Base-by-base conservation (phyloP, 1,140 invertebrate genomes). In the Spodoptera litura region DNA sequence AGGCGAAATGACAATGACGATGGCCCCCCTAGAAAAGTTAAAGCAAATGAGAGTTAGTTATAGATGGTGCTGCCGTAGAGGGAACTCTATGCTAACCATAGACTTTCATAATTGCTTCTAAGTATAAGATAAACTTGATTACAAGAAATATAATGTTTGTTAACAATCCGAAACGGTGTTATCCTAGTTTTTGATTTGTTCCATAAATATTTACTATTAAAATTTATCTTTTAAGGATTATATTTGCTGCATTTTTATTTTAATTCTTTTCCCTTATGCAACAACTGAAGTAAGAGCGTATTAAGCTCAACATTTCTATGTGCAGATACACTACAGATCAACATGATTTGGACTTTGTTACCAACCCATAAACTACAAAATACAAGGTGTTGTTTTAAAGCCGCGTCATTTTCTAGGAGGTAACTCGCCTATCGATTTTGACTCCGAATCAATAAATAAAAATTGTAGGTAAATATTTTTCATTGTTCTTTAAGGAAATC, bases 11-110 rank as follows among this genome's bases (percentile, higher is more conserved):
- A 89, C n/a, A 56, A 88, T 1, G 71, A 87, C 58, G 88, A 86
- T 44, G 90, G 66, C 0, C 88, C 92, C 2, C 75, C 88, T 2
- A 66, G 83, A 1, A 94, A 94, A 84, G 79, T 90, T 4, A 89
- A 90, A 72, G 84, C 83, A 31, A 27, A 52, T 3, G 84, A 88
- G n/a, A 89, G 86, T 78, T 90, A 90, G 83, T 83, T 74, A 53
- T 38, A 56, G 38, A 62, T 56, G 25, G 11, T 10, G 13, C 12
- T 35, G 35, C 70, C 44, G 53, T n/a, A 56, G 52, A 59, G 27
- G 55, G 38, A 11, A 15, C 53, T 56, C 55, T 78, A 62, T 77
- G 61, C 74, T 58, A 25, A 51, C 15, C 62, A 49, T 68, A 68
- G 59, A 66, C 49, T 66, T 53, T 64, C 61, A 55, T 56, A 35